Conservation (phyloP, 1,140 invertebrate species). For the Palaemon carinicauda region DNA sequence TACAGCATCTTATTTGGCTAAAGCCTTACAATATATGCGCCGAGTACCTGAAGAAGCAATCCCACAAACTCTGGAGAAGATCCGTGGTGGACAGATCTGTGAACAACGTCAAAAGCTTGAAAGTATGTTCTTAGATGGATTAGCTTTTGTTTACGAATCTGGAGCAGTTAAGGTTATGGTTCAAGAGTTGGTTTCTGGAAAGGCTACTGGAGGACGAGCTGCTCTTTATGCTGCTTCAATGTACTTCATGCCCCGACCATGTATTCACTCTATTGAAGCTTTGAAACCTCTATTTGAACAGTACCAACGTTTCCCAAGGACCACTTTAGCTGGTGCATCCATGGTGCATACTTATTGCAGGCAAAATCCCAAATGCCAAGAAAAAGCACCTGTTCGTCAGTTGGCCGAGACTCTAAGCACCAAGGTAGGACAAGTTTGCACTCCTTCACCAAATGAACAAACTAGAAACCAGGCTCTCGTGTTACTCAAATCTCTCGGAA, state of each 20-base stretch:
- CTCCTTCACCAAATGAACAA: too few species aligned
- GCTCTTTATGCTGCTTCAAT: background rate
- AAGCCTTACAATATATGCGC: background rate
- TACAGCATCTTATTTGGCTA: background rate
- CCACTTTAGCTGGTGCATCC: background rate
- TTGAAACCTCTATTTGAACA: background rate
- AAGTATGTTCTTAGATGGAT: background rate
- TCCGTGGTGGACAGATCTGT: background rate
- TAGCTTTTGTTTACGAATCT: background rate
- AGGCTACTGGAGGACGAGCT: background rate
- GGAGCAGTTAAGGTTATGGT: conserved; percentile 1
- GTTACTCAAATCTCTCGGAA: too few species aligned
- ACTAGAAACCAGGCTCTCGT: too few species aligned
- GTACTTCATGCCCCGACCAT: background rate
- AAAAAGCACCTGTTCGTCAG: too few species aligned
- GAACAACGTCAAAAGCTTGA: background rate
- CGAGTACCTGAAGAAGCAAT: background rate
- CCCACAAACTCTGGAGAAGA: background rate
- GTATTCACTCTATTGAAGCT: background rate
- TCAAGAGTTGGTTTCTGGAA: background rate
- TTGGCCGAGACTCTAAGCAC: too few species aligned
- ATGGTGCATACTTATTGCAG: too few species aligned
- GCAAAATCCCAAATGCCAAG: too few species aligned
- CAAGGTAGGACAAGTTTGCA: too few species aligned
- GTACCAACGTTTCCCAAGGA: background rate